Evolutionary conservation across 2,888 invertebrate species (phyloP).

Genomic region (Drosophila prolongata): DNA sequence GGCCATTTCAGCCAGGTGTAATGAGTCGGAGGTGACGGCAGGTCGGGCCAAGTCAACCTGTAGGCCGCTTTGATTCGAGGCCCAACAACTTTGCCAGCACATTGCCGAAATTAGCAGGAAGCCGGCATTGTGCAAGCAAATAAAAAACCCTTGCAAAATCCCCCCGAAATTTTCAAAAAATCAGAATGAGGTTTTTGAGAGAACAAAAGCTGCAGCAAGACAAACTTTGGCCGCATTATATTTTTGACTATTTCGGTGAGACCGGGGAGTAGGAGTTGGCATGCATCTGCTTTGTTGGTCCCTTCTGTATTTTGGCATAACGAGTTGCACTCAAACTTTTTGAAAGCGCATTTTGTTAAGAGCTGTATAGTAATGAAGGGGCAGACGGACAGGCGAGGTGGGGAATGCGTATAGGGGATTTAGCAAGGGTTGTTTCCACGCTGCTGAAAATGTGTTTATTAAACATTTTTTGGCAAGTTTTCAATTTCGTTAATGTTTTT

Average conservation of each 20-base stretch:
- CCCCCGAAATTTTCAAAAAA: conserved; percentile 46
- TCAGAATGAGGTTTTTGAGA: conserved; percentile 37
- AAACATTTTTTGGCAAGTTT: conserved; percentile 73
- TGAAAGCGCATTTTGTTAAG: conserved; percentile 48
- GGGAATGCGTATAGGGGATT: conserved; percentile 16
- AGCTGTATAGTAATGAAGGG: conserved; percentile 1
- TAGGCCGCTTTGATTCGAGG: conserved; percentile 40
- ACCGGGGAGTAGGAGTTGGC: neutral
- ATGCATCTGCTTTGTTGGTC: conserved; percentile 33
- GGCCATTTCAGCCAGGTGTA: conserved; percentile 27
- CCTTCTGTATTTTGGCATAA: conserved; percentile 56
- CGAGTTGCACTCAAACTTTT: conserved; percentile 68
- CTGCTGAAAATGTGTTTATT: conserved; percentile 64
- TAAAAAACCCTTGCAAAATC: conserved; percentile 14
- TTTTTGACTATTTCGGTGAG: conserved; percentile 15
- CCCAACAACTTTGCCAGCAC: conserved; percentile 31
- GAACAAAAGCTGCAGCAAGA: conserved; percentile 41
- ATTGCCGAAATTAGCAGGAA: conserved; percentile 63
- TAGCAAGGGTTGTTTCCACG: conserved; percentile 2
- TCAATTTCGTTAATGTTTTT: conserved; percentile 72
- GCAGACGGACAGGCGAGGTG: neutral
- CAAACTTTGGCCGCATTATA: conserved; percentile 57
- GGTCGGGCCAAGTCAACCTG: conserved; percentile 49
- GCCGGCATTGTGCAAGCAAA: conserved; percentile 36
- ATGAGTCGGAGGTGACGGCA: conserved; percentile 33